Evolutionary conservation across 1,140 invertebrate genomes (phyloP).

Genomic region (Gonatopus flavifemur): DNA sequence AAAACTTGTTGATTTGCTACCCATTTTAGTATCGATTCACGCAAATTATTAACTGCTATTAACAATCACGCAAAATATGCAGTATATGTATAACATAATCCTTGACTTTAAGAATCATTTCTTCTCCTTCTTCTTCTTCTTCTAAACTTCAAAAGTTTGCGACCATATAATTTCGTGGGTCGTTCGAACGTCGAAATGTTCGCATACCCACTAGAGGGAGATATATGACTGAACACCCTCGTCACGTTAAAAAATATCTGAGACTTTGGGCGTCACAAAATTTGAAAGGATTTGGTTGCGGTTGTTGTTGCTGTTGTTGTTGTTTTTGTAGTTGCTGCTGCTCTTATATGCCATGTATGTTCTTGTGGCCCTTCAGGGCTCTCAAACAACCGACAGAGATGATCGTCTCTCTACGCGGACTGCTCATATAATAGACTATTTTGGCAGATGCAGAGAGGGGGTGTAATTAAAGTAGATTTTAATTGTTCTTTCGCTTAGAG

Average conservation of each 20-base stretch:
- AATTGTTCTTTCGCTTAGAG: slow-evolving; percentile 37
- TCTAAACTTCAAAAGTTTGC: neutral
- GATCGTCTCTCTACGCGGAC: slow-evolving; percentile 26
- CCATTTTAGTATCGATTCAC: no score
- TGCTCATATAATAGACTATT: slow-evolving; percentile 30
- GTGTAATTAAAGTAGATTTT: slow-evolving; percentile 48
- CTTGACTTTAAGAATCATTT: slow-evolving; percentile 2
- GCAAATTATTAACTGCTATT: no score
- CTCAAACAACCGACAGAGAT: no score
- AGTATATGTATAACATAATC: no score
- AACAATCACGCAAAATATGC: no score
- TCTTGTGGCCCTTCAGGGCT: slow-evolving; percentile 37
- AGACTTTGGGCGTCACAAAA: slow-evolving; percentile 27
- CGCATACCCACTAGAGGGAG: slow-evolving; percentile 33
- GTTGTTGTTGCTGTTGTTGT: no score
- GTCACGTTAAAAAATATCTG: slow-evolving; percentile 46
- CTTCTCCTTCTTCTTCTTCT: no score
- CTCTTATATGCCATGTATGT: no score
- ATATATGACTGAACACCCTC: slow-evolving; percentile 53
- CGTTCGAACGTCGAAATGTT: slow-evolving; percentile 52
- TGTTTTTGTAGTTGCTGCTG: no score
- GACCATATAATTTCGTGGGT: slow-evolving; percentile 48
- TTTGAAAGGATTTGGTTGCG: no score
- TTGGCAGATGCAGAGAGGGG: slow-evolving; percentile 18
- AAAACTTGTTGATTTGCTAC: no score